Conservation (phyloP, 1,140 invertebrate genomes). For the Pachypsylla venusta region DNA sequence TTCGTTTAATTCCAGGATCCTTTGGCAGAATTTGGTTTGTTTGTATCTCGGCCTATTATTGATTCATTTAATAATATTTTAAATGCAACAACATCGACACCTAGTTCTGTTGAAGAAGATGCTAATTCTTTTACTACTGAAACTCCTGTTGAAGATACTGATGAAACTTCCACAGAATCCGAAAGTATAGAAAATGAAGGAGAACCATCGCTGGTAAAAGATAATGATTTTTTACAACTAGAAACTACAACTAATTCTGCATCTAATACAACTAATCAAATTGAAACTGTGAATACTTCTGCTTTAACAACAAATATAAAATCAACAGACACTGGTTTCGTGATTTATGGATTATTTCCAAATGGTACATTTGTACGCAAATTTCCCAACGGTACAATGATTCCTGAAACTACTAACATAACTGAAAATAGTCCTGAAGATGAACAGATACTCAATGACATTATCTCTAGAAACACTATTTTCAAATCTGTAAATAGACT, state of each 20-base stretch:
- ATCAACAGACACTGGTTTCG: constrained; percentile 16
- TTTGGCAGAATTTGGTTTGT: constrained; percentile 3
- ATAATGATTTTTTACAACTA: background rate
- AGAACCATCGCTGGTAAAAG: constrained; percentile 5
- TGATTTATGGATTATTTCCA: constrained; percentile 24
- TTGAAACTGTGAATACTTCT: background rate
- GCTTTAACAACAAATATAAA: constrained; percentile 16
- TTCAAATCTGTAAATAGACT: constrained; percentile 7
- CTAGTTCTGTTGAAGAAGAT: background rate
- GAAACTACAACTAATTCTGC: background rate
- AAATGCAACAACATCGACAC: background rate
- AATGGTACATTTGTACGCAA: constrained; percentile 24
- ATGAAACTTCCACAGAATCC: background rate
- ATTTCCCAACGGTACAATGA: constrained; percentile 23
- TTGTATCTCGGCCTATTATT: constrained; percentile 2
- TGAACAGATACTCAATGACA: constrained; percentile 1
- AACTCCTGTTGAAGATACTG: background rate
- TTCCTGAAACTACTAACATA: constrained; percentile 23
- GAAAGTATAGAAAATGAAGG: constrained; percentile 1
- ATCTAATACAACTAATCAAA: background rate
- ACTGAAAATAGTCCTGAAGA: constrained; percentile 14
- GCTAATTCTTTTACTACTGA: background rate
- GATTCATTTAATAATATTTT: constrained; percentile 1
- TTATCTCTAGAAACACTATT: constrained; percentile 5
- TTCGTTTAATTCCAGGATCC: constrained; percentile 6